phyloP scores from a whole-genome alignment of 2,113 vertebrate genomes.

The Oriolus oriolus region DNA sequence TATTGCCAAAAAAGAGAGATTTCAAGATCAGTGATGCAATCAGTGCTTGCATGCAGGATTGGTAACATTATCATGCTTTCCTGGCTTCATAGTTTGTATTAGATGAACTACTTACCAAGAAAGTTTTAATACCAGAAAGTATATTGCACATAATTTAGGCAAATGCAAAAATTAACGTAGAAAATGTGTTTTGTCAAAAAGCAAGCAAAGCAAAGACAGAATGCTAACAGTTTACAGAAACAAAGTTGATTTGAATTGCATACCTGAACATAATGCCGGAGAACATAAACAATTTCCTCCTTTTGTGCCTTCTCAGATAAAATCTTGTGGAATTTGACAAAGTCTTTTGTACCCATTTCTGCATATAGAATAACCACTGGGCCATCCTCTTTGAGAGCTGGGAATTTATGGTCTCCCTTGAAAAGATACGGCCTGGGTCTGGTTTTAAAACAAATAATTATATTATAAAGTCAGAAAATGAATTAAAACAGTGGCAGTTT shows the following conservation, averaged over 20 bases:
- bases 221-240: not conserved
- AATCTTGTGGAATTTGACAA: conserved; percentile 85
- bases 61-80: not conserved
- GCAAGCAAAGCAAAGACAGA: not conserved
- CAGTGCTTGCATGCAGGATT: not conserved
- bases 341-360: conserved; percentile 91
- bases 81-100: not conserved
- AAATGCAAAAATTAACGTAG: not conserved
- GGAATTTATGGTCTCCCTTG: conserved; percentile 89
- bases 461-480: not conserved
- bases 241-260: conserved; percentile 23
- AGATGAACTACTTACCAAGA: not conserved
- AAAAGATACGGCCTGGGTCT: conserved; percentile 89
- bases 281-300: conserved; percentile 84
- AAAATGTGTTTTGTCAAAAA: not conserved
- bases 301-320: conserved; percentile 81
- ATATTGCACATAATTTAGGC: not conserved
- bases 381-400: conserved; percentile 74
- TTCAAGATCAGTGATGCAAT: not conserved
- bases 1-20: not conserved
- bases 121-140: not conserved
- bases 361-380: conserved; percentile 91
- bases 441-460: conserved; percentile 52
- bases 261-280: conserved; percentile 92
- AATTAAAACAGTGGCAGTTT: not conserved